Evolutionary conservation across 2,888 invertebrate species (phyloP).

Genomic region (Euspilapteryx auroguttella): DNA sequence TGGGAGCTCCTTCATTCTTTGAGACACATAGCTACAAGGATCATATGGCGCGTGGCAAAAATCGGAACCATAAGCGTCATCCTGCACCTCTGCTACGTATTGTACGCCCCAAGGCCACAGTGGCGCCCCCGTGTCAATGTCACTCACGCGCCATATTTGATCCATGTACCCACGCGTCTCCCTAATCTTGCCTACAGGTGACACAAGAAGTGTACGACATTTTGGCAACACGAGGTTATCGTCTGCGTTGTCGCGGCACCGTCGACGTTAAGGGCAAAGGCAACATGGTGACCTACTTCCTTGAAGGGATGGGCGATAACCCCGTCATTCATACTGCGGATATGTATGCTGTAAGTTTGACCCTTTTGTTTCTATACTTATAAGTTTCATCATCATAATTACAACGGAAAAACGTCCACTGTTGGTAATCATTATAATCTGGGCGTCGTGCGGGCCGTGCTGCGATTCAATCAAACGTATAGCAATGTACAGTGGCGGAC

Average conservation of each 20-base stretch:
- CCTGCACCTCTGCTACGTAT: no score
- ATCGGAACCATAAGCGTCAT: no score
- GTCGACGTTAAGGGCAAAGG: conserved; percentile 95
- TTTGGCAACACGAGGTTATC: conserved; percentile 74
- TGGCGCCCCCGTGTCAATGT: no score
- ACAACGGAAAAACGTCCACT: background rate
- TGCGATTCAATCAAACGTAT: no score
- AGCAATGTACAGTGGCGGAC: no score
- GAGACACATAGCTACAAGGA: no score
- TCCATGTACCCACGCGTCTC: no score
- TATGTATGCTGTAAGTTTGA: conserved; percentile 28
- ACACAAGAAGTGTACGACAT: conserved; percentile 89
- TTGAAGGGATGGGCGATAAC: conserved; percentile 54
- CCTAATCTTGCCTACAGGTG: conserved; percentile 72
- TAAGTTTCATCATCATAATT: background rate
- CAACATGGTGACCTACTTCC: conserved; percentile 89
- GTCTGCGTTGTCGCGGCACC: conserved; percentile 80
- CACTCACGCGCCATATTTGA: no score
- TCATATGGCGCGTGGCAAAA: no score
- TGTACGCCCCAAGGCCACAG: no score
- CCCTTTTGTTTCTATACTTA: background rate
- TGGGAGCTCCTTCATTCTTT: no score
- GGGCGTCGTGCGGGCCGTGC: no score
- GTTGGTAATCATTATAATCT: background rate
- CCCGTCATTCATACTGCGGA: conserved; percentile 14